Conservation (phyloP, 1,140 invertebrate genomes). For the Bombus waltoni region DNA sequence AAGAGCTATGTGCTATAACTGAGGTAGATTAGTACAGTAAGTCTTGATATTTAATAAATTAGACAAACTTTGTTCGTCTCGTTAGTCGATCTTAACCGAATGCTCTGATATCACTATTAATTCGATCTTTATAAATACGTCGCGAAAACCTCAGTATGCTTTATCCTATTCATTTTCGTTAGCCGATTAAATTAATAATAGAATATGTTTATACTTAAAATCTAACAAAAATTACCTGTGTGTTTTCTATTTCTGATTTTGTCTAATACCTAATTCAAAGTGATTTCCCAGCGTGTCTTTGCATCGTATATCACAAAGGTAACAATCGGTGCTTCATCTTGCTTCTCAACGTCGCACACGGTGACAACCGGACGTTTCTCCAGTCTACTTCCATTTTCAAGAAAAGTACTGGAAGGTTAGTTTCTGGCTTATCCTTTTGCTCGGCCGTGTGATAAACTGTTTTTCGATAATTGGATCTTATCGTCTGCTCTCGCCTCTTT, state of each 20-base stretch:
- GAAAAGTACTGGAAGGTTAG: constrained; percentile 32
- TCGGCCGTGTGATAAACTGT: constrained; percentile 63
- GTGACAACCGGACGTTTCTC: constrained; percentile 30
- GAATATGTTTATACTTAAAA: too few relatives aligned
- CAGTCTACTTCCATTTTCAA: constrained; percentile 39
- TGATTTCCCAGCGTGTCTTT: not conserved
- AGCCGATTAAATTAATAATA: too few relatives aligned
- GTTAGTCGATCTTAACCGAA: too few relatives aligned
- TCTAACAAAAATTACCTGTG: too few relatives aligned
- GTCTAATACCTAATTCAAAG: not conserved
- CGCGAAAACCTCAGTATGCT: too few relatives aligned
- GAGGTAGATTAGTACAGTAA: too few relatives aligned
- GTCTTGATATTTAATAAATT: too few relatives aligned
- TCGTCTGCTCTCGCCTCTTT: constrained; percentile 57
- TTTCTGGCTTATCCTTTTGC: constrained; percentile 47
- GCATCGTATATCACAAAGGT: constrained; percentile 30
- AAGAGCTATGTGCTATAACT: too few relatives aligned
- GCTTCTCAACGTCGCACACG: not conserved
- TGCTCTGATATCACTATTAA: too few relatives aligned
- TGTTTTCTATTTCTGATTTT: not conserved
- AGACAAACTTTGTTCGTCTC: too few relatives aligned
- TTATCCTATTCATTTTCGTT: too few relatives aligned
- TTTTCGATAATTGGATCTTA: constrained; percentile 71
- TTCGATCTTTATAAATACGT: too few relatives aligned
- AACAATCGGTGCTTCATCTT: constrained; percentile 57